A percentile compares a stretch with the other conserved stretches of the same genome.
Conservation (phyloP, 2,888 invertebrate genomes). For the Mythimna albipuncta region DNA sequence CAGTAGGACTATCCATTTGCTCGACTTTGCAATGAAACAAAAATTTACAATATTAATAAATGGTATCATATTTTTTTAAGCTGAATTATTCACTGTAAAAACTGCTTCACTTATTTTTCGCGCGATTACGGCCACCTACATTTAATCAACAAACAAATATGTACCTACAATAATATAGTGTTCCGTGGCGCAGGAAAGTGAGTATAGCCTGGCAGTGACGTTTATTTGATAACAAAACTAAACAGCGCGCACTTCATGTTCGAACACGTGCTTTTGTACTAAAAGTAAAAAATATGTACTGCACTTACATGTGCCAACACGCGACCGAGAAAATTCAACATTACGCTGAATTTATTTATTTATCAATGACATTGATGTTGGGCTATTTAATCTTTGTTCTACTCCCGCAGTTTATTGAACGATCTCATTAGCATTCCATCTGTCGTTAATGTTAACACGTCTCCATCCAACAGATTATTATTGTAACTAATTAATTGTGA, state of each 20-base stretch:
- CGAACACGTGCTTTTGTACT: slow-evolving; percentile 59
- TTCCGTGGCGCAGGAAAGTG: slow-evolving; percentile 44
- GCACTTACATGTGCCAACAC: slow-evolving; percentile 47
- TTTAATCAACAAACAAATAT: slow-evolving; percentile 5
- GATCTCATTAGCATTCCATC: slow-evolving; percentile 28
- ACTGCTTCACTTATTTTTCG: not conserved
- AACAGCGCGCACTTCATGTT: slow-evolving; percentile 56
- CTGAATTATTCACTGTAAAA: not conserved
- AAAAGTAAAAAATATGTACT: slow-evolving; percentile 51
- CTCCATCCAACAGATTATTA: slow-evolving; percentile 26
- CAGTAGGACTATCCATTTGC: not conserved
- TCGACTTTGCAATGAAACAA: slow-evolving; percentile 6
- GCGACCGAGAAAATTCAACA: slow-evolving; percentile 20
- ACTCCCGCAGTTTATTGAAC: slow-evolving; percentile 14
- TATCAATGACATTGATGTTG: slow-evolving; percentile 9
- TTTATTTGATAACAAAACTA: slow-evolving; percentile 65
- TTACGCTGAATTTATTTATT: slow-evolving; percentile 26
- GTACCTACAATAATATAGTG: slow-evolving; percentile 11
- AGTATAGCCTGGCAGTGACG: slow-evolving; percentile 42
- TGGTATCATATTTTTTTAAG: not conserved
- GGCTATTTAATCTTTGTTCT: slow-evolving; percentile 7
- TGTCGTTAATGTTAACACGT: slow-evolving; percentile 11
- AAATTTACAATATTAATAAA: not conserved
- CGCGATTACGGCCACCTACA: not conserved
- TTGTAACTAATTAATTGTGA: slow-evolving; percentile 33